phyloP scores from a whole-genome alignment of 2,888 invertebrate genomes.

The Autographa gamma region DNA sequence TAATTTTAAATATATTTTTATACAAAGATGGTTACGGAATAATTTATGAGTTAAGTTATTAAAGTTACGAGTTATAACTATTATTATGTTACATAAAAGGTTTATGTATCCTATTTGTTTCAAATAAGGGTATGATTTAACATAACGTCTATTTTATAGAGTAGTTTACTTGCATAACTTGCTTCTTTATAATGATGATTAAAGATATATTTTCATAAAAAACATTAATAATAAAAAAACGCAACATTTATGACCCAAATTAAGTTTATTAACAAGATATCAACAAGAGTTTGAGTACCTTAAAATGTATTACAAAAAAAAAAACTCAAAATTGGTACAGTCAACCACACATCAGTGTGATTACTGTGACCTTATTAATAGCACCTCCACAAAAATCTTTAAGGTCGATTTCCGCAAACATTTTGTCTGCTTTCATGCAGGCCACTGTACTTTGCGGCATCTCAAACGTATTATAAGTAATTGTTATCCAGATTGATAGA shows the following conservation, averaged over 20 bases:
- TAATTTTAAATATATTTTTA: slow-evolving; percentile 19
- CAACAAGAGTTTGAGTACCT: too few species aligned
- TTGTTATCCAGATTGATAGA: slow-evolving; percentile 48
- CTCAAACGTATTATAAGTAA: background rate
- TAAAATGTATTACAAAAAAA: too few species aligned
- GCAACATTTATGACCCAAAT: too few species aligned
- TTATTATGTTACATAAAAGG: slow-evolving; percentile 14
- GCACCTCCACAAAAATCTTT: background rate
- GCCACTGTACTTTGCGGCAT: background rate
- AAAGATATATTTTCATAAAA: too few species aligned
- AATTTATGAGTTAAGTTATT: slow-evolving; percentile 17
- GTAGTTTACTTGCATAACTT: slow-evolving; percentile 11
- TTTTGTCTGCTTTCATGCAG: background rate
- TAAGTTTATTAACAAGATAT: too few species aligned
- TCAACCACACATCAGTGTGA: too few species aligned
- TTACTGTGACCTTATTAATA: too few species aligned
- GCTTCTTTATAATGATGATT: too few species aligned
- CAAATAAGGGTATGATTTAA: slow-evolving; percentile 18
- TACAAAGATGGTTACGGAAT: slow-evolving; percentile 18
- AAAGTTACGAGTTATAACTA: slow-evolving; percentile 4
- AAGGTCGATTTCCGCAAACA: background rate
- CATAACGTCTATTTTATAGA: slow-evolving; percentile 20
- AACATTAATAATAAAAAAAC: too few species aligned
- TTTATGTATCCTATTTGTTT: slow-evolving; percentile 26
- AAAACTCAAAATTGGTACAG: too few species aligned